Base-by-base conservation (phyloP, 2,888 invertebrate species). In the Sicus ferrugineus region DNA sequence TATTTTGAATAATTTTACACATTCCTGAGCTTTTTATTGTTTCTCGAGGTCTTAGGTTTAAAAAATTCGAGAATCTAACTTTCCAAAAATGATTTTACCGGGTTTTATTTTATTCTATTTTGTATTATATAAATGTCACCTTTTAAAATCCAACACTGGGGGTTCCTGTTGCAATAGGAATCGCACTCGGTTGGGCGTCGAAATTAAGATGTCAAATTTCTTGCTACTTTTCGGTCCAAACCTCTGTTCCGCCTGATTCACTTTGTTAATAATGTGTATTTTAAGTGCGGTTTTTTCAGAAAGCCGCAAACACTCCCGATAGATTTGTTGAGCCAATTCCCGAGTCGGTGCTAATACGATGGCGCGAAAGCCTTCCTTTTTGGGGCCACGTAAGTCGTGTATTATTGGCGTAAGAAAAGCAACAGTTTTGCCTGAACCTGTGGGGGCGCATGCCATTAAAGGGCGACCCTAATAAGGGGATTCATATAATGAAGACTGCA, bases 381-480 rank as follows among this genome's bases (percentile, higher is more conserved):
- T 86, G 0, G 92, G 93, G 50, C 88, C 87, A 19, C 89, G 89
- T 50, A 98, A 87, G 0, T 89, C 87, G 78, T 95, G 91, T 38
- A 98, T 88, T 11, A 98, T 87, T 0, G 98, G 98, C 3, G 97
- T 83, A 0, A 98, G 87, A 85, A 98, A 98, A 0, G 98, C 96
- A 1, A 95, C 92, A 0, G 98, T 99, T 87, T 98, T 98, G 9
- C 98, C 98, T 0, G 97, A 97, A 1, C 98, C 98, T 0, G 98
- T 99, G 0, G 98, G 98, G 0, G 98, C 98, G 83, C 96, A 96
- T 0, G 96, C 97, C 78, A 98, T 88, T 38, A 98, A 85, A 81
- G 97, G 93, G 63, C 95, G 89, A 52, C 90, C 89, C 90, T 93
- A 26, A 1, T 34, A 26, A 38, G 31, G 16, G 14, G 21, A 5